These are phyloP conservation scores for Apamea sordens DNA, from an alignment of 2,888 invertebrate genomes.

Conservation along the genomic window DNA sequence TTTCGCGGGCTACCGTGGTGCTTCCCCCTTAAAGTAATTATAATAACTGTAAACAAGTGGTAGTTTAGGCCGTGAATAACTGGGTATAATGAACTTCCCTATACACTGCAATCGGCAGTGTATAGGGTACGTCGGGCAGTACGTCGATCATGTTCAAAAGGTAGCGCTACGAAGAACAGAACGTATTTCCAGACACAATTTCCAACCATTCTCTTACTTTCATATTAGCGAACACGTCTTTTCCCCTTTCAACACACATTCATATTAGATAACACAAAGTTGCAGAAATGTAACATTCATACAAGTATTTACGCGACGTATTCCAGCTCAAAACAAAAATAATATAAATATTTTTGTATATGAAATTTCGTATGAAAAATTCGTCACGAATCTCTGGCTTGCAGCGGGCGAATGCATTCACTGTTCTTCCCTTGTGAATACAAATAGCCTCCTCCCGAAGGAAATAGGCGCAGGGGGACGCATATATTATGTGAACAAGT, in stretches of 20 bases:
- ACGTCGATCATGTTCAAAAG: neutral
- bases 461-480: constrained; percentile 75
- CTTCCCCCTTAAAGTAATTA: neutral
- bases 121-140: too few relatives aligned
- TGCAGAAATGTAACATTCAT: constrained; percentile 53
- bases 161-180: neutral
- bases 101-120: neutral
- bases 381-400: constrained; percentile 74
- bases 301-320: constrained; percentile 46
- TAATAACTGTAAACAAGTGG: neutral
- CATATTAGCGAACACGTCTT: constrained; percentile 30
- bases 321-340: constrained; percentile 58
- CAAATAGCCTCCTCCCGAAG: constrained; percentile 78
- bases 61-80: neutral
- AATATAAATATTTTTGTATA: constrained; percentile 69
- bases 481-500: constrained; percentile 79
- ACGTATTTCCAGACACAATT: neutral
- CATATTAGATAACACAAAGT: constrained; percentile 42
- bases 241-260: constrained; percentile 38
- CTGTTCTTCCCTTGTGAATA: constrained; percentile 80
- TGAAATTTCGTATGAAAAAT: constrained; percentile 75
- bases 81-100: neutral
- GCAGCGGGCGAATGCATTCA: constrained; percentile 80
- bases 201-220: constrained; percentile 12
- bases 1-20: neutral